Evolutionary conservation across 2,113 vertebrate genomes (phyloP).

Genomic region (Vidua macroura): DNA sequence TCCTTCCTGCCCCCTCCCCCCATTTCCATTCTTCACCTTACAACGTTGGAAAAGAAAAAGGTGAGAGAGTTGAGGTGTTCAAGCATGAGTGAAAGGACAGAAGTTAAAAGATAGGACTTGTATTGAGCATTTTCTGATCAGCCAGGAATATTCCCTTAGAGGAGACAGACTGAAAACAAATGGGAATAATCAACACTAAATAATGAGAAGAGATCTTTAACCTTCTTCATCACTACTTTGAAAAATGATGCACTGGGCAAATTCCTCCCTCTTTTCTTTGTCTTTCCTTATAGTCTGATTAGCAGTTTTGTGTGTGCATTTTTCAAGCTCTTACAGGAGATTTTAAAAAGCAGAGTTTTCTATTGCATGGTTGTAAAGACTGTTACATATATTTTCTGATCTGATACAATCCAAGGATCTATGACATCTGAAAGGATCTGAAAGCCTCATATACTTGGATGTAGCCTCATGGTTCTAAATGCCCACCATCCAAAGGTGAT

Average conservation of each 20-base stretch:
- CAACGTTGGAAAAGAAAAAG: background rate
- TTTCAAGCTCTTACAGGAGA: background rate
- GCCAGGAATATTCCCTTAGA: background rate
- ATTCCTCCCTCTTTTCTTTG: background rate
- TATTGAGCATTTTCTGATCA: background rate
- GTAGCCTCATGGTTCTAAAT: background rate
- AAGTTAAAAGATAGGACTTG: background rate
- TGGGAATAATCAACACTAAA: background rate
- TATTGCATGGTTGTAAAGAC: background rate
- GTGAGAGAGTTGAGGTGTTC: background rate
- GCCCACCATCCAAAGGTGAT: background rate
- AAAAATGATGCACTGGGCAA: background rate
- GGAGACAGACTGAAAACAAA: background rate
- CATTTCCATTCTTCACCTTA: background rate
- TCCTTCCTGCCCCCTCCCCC: no score
- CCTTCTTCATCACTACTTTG: background rate
- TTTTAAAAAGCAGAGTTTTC: background rate
- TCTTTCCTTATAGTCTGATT: background rate
- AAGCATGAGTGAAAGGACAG: background rate
- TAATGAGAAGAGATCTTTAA: background rate
- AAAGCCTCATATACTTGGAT: background rate
- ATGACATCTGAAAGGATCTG: background rate
- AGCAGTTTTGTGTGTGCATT: background rate
- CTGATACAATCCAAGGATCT: background rate
- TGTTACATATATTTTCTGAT: background rate